Evolutionary conservation across 2,113 vertebrate genomes (phyloP), one percentile per base, ranked within the genome.

Genomic region (Pipa parva): DNA sequence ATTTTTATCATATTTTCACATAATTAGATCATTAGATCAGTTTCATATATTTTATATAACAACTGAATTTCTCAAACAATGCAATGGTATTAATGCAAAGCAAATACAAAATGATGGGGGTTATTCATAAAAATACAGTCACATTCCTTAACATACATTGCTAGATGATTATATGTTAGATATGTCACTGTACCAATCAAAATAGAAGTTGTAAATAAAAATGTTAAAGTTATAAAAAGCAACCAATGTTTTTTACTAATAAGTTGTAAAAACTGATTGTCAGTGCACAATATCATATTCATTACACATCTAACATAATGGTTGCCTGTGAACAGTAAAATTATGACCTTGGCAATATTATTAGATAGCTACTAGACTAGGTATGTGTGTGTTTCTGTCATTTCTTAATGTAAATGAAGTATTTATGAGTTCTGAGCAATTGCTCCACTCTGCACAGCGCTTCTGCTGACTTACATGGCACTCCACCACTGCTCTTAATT

Each of bases 321-420:
- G 60, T 17, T 52, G 61, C 50, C n/a, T 75, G 27, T 73, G 72
- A 66, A 52, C 33, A 71, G 25, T 1, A 26, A 67, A 73, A 63
- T 64, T 71, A 0, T 78, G 68, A 80, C 70, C 68, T 77, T 72
- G 71, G 42, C 21, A 50, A 2, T 25, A 61, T 79, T 63, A 39
- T 2, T 13, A 60, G 64, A 31, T n/a, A 68, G 71, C 72, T 11
- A 60, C 52, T 25, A 31, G 59, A 42, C 52, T 51, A 33, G 13
- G 9, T 31, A 37, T 56, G 46, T 15, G 55, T 7, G 25, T 37
- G 46, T 66, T 68, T 46, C 0, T 17, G 15, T 20, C 21, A 26
- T 2, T 13, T 10, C 11, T 49, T 69, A 73, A 2, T 60, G 31
- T 0, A 2, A 45, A 73, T 73, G 65, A 20, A 50, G 26, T 72